Conservation (phyloP, 2,113 vertebrate species). For the Xiphophorus couchianus region DNA sequence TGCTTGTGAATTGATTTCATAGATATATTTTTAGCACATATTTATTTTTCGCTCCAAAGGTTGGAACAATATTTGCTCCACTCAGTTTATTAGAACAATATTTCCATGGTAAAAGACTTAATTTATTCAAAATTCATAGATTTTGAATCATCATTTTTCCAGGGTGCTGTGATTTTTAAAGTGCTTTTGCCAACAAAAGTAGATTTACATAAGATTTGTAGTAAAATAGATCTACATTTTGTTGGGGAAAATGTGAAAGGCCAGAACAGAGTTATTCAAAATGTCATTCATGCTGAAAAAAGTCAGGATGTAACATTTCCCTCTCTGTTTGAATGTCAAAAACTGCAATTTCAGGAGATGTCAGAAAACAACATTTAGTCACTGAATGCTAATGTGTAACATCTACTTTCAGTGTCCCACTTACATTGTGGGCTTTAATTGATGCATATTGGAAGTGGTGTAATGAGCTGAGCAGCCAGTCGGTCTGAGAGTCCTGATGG, state of each 20-base stretch:
- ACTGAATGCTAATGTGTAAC: not conserved
- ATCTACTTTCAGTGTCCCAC: not conserved
- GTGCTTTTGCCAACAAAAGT: not conserved
- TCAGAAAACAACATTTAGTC: not conserved
- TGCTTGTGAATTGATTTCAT: no score
- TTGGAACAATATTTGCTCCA: no score
- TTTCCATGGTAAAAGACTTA: not conserved
- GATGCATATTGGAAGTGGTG: not conserved
- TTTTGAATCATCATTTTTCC: not conserved
- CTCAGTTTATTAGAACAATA: not conserved
- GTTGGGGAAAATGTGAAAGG: not conserved
- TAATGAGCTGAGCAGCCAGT: conserved; percentile 2
- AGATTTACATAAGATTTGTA: not conserved
- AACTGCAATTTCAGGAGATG: not conserved
- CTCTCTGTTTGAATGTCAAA: not conserved
- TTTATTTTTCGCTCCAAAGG: not conserved
- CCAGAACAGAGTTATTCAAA: not conserved
- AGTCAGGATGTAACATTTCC: not conserved
- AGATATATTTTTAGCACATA: no score
- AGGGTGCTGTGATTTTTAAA: not conserved
- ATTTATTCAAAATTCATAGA: not conserved
- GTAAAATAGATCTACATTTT: not conserved
- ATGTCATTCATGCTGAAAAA: not conserved
- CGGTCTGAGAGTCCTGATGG: conserved; percentile 6
- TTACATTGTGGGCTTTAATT: not conserved